A percentile compares a stretch with the other conserved stretches of the same genome.
phyloP scores from a whole-genome alignment of 2,113 vertebrate species.

The Lutjanus erythropterus region DNA sequence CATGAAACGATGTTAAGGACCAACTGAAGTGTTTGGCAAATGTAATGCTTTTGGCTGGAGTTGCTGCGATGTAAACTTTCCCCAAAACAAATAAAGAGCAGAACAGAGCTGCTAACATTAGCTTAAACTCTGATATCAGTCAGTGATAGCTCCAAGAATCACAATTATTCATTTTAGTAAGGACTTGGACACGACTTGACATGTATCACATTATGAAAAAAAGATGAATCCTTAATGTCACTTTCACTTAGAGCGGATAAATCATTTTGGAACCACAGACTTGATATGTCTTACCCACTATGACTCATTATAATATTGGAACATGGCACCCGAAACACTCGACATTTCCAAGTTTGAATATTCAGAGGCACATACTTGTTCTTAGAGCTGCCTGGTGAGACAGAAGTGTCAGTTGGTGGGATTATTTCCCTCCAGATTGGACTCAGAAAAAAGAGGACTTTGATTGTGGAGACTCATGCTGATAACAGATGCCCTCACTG shows the following conservation, averaged over 20 bases:
- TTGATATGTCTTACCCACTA: neutral
- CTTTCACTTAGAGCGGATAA: neutral
- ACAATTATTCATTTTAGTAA: no score
- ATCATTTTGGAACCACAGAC: neutral
- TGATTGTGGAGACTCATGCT: slow-evolving; percentile 5
- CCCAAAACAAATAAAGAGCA: no score
- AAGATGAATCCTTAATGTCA: neutral
- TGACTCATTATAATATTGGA: slow-evolving; percentile 28
- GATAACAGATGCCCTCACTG: slow-evolving; percentile 8
- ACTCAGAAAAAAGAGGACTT: slow-evolving; percentile 21
- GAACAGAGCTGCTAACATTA: no score
- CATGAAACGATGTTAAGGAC: no score
- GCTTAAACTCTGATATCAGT: no score
- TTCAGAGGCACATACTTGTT: slow-evolving; percentile 4
- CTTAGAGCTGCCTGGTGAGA: slow-evolving; percentile 21
- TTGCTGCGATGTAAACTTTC: no score
- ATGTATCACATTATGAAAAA: neutral
- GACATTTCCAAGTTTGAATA: slow-evolving; percentile 25
- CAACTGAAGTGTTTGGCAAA: no score
- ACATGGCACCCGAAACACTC: slow-evolving; percentile 23
- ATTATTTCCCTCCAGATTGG: slow-evolving; percentile 22
- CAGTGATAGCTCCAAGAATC: no score
- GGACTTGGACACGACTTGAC: no score
- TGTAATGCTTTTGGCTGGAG: no score
- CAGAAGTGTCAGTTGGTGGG: slow-evolving; percentile 6